phyloP scores from a whole-genome alignment of 2,888 invertebrate genomes.

The Syritta pipiens region DNA sequence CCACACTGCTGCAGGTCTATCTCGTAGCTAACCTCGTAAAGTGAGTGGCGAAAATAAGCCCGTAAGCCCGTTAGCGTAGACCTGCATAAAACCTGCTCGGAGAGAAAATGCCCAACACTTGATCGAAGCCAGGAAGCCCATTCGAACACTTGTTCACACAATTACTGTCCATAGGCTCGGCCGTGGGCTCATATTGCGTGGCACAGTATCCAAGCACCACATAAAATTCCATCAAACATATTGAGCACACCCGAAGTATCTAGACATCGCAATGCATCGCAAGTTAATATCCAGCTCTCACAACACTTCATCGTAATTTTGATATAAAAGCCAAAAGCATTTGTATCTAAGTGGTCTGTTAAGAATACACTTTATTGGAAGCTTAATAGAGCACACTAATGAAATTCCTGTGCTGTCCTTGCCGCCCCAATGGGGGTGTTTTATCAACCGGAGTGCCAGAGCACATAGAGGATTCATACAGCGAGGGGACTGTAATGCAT shows the following conservation, averaged over 20 bases:
- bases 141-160: too few species aligned
- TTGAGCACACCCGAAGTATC: constrained; percentile 17
- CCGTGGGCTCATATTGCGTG: too few species aligned
- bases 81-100: too few species aligned
- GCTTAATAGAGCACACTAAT: constrained; percentile 60
- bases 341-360: constrained; percentile 46
- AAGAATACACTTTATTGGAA: constrained; percentile 59
- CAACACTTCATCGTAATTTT: constrained; percentile 20
- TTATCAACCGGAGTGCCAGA: too few species aligned
- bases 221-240: constrained; percentile 27
- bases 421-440: not conserved
- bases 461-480: not conserved
- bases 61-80: too few species aligned
- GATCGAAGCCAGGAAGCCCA: too few species aligned
- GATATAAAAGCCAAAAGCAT: constrained; percentile 38
- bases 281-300: constrained; percentile 13
- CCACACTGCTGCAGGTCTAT: too few species aligned
- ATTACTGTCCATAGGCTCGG: too few species aligned
- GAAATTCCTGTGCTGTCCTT: constrained; percentile 45
- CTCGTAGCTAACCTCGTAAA: too few species aligned
- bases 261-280: not conserved
- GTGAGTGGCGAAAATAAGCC: too few species aligned
- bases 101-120: too few species aligned
- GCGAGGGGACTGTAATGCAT: constrained; percentile 21
- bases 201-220: not conserved